Percentiles rank a stretch among this genome's conserved stretches.
phyloP scores from a whole-genome alignment of 2,888 invertebrate genomes.

The Acronicta aceris region DNA sequence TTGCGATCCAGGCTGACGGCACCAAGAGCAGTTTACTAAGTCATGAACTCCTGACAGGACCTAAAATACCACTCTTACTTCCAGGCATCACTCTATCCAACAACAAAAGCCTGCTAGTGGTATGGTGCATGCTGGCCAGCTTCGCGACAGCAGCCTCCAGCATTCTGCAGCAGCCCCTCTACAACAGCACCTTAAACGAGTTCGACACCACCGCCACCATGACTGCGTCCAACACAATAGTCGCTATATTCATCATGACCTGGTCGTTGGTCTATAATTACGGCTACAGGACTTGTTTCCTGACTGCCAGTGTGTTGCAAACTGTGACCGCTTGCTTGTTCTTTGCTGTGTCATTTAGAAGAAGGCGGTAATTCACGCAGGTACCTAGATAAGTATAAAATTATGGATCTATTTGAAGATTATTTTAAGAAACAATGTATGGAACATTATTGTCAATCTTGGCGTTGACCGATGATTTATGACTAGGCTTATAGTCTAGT shows the following conservation, averaged over 20 bases:
- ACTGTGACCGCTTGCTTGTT: slow-evolving; percentile 75
- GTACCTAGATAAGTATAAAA: not conserved
- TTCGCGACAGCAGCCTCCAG: slow-evolving; percentile 78
- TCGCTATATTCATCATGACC: slow-evolving; percentile 75
- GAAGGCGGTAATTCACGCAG: slow-evolving; percentile 68
- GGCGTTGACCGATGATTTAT: no score
- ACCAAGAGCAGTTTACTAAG: no score
- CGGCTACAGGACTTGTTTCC: slow-evolving; percentile 78
- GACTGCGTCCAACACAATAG: slow-evolving; percentile 79
- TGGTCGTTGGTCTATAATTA: slow-evolving; percentile 79
- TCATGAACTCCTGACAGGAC: not conserved
- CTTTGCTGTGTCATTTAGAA: slow-evolving; percentile 77
- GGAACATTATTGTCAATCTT: no score
- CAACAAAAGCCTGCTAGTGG: slow-evolving; percentile 76
- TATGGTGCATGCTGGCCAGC: slow-evolving; percentile 83
- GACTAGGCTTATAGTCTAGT: no score
- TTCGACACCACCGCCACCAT: slow-evolving; percentile 84
- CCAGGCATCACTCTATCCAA: slow-evolving; percentile 79
- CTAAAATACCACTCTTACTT: slow-evolving; percentile 23
- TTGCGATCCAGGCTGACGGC: no score
- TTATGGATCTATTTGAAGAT: not conserved
- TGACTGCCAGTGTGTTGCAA: slow-evolving; percentile 78
- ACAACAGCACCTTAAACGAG: slow-evolving; percentile 81
- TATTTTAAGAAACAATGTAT: not conserved
- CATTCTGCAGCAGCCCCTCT: slow-evolving; percentile 80